phyloP scores from a whole-genome alignment of 1,140 invertebrate genomes.

The Hyposmocoma kahamanoa region DNA sequence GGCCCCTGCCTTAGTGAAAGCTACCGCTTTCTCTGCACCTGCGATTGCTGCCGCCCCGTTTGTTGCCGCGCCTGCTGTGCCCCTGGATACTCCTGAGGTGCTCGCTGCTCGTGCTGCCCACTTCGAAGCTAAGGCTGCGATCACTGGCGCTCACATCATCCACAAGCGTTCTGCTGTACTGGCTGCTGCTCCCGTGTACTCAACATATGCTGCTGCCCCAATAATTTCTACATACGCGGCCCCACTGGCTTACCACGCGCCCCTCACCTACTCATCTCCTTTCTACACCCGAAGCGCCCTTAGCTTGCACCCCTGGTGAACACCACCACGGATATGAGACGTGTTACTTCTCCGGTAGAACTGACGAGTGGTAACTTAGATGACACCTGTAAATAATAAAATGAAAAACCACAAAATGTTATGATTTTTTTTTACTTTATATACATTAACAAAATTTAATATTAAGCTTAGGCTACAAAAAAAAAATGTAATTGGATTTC shows the following conservation, averaged over 20 bases:
- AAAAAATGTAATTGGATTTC: no score
- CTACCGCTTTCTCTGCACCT: slow-evolving; percentile 12
- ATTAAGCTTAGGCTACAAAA: no score
- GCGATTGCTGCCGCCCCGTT: slow-evolving; percentile 18
- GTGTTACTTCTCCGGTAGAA: slow-evolving; percentile 33
- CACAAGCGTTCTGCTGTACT: slow-evolving; percentile 45
- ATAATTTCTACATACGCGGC: slow-evolving; percentile 27
- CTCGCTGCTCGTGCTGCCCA: slow-evolving; percentile 67
- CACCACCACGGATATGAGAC: slow-evolving; percentile 32
- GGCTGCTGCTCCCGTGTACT: slow-evolving; percentile 24
- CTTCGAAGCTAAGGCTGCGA: slow-evolving; percentile 47
- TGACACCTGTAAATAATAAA: slow-evolving; percentile 35
- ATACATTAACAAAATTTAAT: no score
- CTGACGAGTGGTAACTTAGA: slow-evolving; percentile 29
- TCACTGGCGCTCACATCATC: slow-evolving; percentile 46
- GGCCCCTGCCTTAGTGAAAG: slow-evolving; percentile 15
- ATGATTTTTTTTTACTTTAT: no score
- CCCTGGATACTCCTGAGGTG: slow-evolving; percentile 60
- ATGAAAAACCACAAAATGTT: slow-evolving; percentile 14
- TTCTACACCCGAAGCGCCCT: slow-evolving; percentile 30
- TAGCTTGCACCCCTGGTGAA: slow-evolving; percentile 42
- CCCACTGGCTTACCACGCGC: slow-evolving; percentile 33
- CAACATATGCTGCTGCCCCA: slow-evolving; percentile 34
- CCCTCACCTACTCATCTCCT: slow-evolving; percentile 34
- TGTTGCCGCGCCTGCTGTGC: slow-evolving; percentile 30